Evolutionary conservation across 2,888 invertebrate species (phyloP), one percentile per base, ranked within the genome.

Genomic region (Cacoxenus indagator): DNA sequence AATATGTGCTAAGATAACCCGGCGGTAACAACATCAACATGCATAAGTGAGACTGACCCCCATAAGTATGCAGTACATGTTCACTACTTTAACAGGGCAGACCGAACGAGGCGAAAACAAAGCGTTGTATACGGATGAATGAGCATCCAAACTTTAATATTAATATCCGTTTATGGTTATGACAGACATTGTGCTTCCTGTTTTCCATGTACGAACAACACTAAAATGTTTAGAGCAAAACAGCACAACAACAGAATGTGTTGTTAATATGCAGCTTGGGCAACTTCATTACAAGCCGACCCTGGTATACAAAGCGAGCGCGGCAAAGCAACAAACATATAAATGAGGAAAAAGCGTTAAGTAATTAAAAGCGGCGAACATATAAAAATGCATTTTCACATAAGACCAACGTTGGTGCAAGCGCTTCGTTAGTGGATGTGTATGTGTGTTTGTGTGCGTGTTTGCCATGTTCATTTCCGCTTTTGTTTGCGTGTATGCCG

Each of bases 121-220:
- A 24, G 54, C 26, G 24, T 24, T 24, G 24, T 24, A 6, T 24
- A 24, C 54, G 54, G 11, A 54, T 14, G 54, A 54, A 54, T 24
- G 54, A 51, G 26, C 54, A 24, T 24, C 22, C 22, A 14, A 22
- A 62, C 43, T 62, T 62, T 82, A 78, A 81, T 78, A 82, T 78
- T 78, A 81, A 78, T 78, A 82, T 75, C 78, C 83, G 75, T 81
- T 82, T 81, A 78, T 78, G 83, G 81, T 78, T 78, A 82, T 82
- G 77, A 81, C 77, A 78, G 76, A 82, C 73, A 80, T 81, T 78
- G 75, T 43, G 45, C 22, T 43, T 62, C 43, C 61, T 62, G 61
- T 62, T 62, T 62, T 62, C n/a, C 61, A 29, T 62, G 61, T 62
- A 55, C 55, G 19, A 27, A 51, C 19, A 51, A 48, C 51, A 51